phyloP scores from a whole-genome alignment of 2,113 vertebrate species.

The Etheostoma cragini region DNA sequence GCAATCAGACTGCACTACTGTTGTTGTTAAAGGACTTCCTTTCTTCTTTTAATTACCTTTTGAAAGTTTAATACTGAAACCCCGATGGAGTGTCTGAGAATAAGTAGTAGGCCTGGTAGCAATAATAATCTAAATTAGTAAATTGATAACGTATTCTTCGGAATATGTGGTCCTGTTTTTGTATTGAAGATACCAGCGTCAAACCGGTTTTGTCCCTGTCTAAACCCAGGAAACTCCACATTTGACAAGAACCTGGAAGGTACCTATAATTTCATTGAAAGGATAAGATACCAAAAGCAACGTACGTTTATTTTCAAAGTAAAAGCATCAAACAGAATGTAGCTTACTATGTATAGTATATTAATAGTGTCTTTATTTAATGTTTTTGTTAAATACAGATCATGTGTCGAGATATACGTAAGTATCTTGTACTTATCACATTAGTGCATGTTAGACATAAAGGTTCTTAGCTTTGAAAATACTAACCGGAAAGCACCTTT shows the following conservation, averaged over 20 bases:
- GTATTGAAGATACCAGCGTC: too few species aligned
- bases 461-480: slow-evolving; percentile 40
- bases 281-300: rapidly evolving
- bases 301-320: slow-evolving; percentile 13
- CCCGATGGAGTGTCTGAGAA: neutral
- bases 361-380: neutral
- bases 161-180: too few species aligned
- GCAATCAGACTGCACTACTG: neutral
- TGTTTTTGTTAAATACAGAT: neutral
- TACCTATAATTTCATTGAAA: neutral
- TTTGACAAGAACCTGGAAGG: neutral
- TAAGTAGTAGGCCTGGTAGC: neutral
- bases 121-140: too few species aligned
- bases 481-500: neutral
- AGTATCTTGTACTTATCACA: too few species aligned
- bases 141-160: too few species aligned
- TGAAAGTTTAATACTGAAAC: neutral
- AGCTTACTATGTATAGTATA: too few species aligned
- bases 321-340: slow-evolving; percentile 3
- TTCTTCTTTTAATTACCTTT: neutral
- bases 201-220: too few species aligned
- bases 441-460: rapidly evolving
- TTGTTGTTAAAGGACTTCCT: neutral
- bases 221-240: too few species aligned
- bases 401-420: neutral